Base-by-base conservation (phyloP, 2,113 vertebrate genomes). In the Sinosuthora webbiana region DNA sequence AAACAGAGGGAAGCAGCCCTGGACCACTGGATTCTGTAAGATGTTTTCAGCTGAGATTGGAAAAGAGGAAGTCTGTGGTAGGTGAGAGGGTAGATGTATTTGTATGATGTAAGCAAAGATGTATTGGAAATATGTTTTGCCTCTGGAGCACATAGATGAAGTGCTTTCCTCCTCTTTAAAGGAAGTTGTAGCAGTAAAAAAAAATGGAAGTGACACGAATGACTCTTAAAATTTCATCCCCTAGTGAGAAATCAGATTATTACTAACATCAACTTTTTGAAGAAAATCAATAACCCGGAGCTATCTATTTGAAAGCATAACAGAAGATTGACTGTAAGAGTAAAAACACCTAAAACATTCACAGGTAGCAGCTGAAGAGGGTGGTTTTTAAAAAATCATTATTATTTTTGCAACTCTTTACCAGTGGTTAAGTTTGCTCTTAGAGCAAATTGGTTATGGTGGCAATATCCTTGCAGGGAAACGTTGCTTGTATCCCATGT, bases 341-440 rank as follows among this genome's bases (percentile, higher is more conserved):
- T 13, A 5, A 42, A 75, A 64, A 24, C 0, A 0, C 2, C 9
- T 10, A 9, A 55, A 70, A 16, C 1, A 11, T 42, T 56, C 47
- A 62, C 8, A 50, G 30, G 35, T n/a, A 88, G 33, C 30, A 81
- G 15, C 22, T 71, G 41, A 78, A 87, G 62, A 37, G 9, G 17
- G 6, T 15, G 7, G 13, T 52, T 62, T 67, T 49, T 9, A 27
- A 28, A 74, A 56, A 81, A 49, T 9, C 6, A 37, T 41, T 21
- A 27, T 63, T 53, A 49, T 69, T 90, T 37, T 63, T 76, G 9
- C 50, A 33, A 2, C 25, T 57, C 82, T 71, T 82, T 64, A 27
- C 23, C 35, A 20, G 27, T 2, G 4, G 19, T 57, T 52, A 27
- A 85, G 35, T 62, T 53, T 87, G 44, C 19, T 87, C 2, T 84